Base-by-base conservation (phyloP, 2,113 vertebrate genomes). In the Pachyramphus minor region DNA sequence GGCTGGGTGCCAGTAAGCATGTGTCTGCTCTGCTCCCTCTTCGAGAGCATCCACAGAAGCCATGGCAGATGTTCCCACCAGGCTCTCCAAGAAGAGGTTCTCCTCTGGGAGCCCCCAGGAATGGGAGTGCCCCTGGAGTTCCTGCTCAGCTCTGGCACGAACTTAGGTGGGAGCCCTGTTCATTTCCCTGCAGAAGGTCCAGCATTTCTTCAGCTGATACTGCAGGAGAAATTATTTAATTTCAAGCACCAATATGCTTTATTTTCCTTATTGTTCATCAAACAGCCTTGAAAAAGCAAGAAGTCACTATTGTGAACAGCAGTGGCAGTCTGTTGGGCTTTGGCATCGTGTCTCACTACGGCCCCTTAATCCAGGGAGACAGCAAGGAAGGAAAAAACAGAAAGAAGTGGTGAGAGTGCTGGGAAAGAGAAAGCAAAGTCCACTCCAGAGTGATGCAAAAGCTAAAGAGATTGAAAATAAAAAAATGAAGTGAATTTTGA, bases 1-100 rank as follows among this genome's bases (percentile, higher is more conserved):
- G 96, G 96, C 87, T 0, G 2, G 25, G 33, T 88, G 95, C 95
- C 96, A 93, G 91, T 62, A 50, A 68, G 90, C 92, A 89, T 91
- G 95, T 96, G 94, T 95, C 95, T 89, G 64, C 93, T 64, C 73
- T 4, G 4, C 94, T 96, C 91, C 78, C 84, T 94, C 84, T 41
- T 52, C 19, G 3, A 76, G 84, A 96, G 91, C 87, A 82, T 93
- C 93, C 81, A 28, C 69, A 64, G 95, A 81, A 94, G 95, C 96
- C 89, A 19, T 0, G 30, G 89, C 90, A 91, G 89, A 89, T 90
- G 91, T 83, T 94, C 84, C 93, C 87, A 85, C 7, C 77, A 58
- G 79, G 64, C 45, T 59, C 74, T 91, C 56, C 71, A n/a, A 31
- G 50, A 31, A 37, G 73, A 37, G 27, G 5, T 93, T 79, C 67